Base-by-base conservation (phyloP, 2,797 vertebrate species). In the Acomys russatus region DNA sequence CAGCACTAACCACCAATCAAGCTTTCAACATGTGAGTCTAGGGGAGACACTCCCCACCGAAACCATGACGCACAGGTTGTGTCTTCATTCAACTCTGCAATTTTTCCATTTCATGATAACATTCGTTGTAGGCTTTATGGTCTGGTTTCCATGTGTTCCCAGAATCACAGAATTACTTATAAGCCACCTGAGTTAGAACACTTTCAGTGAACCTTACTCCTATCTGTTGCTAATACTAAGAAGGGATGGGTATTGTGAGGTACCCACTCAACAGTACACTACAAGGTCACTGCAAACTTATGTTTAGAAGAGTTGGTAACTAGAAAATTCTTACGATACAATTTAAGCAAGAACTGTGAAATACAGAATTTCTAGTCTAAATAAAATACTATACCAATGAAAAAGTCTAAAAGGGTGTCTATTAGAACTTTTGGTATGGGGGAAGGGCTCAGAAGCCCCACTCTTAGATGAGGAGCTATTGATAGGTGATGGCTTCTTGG, bases 131-230 rank as follows among this genome's bases (percentile, higher is more conserved):
- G 64, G 83, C 44, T 59, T 94, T 38, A 85, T 14, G 63, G 61
- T 79, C 88, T 56, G 68, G 44, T 83, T 96, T 78, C 28, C 35
- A 76, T 12, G n/a, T 59, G 38, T 25, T 70, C 66, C 87, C 71
- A 59, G 64, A 91, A 77, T 71, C 83, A 82, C 5, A 85, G 54
- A 59, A 56, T 91, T 77, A 35, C 80, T 95, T 76, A 68, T 12
- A 28, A 17, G 70, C 54, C 6, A 38, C 1, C 63, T 86, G 73
- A 94, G 25, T 85, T 76, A 84, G n/a, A 78, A 78, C 66, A 23
- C 33, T 90, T 82, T 83, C 56, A 10, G 28, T 22, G 28, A 86
- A 61, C 38, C 33, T 73, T 28, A 83, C 30, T 80, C 68, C n/a
- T 35, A 70, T 77, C 22, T 59, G 59, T n/a, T 90, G 85, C 23